phyloP scores from a whole-genome alignment of 2,888 invertebrate genomes.

The Drepanosiphum platanoidis region DNA sequence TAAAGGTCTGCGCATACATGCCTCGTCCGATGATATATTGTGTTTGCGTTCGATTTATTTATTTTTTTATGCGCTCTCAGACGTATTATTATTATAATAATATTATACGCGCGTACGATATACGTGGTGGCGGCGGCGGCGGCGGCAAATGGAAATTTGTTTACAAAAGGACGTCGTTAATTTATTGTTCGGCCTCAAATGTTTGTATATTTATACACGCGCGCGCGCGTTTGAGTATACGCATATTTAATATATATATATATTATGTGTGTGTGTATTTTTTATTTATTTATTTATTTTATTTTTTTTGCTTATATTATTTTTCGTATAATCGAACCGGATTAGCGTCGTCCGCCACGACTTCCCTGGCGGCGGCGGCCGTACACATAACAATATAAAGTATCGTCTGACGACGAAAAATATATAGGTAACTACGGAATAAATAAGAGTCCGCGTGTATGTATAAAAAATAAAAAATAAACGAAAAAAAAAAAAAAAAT shows the following conservation, averaged over 20 bases:
- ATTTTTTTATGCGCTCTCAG: neutral
- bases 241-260: neutral
- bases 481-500: neutral
- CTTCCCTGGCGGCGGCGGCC: conserved; percentile 37
- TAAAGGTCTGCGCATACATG: neutral
- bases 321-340: conserved; percentile 58
- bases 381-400: conserved; percentile 41
- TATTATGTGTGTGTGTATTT: neutral
- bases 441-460: conserved; percentile 34
- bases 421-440: conserved; percentile 38
- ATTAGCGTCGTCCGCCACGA: conserved; percentile 51
- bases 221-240: neutral
- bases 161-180: conserved; percentile 57
- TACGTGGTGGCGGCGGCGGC: neutral
- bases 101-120: neutral
- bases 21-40: neutral
- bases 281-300: neutral
- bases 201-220: conserved; percentile 25
- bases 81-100: neutral
- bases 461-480: neutral
- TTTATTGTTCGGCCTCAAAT: conserved; percentile 57
- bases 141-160: conserved; percentile 57
- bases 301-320: conserved; percentile 23
- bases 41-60: neutral
- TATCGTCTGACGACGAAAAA: conserved; percentile 59